phyloP scores from a whole-genome alignment of 2,888 invertebrate species.

The Sinodicranocentrus sp. region DNA sequence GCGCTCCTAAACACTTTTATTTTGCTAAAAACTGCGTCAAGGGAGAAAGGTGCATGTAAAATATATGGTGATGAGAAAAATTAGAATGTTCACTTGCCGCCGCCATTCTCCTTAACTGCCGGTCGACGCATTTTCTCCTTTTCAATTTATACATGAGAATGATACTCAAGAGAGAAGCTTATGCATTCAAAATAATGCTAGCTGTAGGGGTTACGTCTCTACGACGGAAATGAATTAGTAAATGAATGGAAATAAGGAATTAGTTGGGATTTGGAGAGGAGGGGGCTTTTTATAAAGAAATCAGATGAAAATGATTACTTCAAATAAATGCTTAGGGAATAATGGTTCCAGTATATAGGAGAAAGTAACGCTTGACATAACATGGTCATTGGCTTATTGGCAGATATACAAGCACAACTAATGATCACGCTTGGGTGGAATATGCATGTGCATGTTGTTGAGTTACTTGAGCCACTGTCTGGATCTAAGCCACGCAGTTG shows the following conservation, averaged over 20 bases:
- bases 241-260: conserved; percentile 7
- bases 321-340: too few relatives aligned
- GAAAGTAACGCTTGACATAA: too few relatives aligned
- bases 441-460: background rate
- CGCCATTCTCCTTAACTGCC: too few relatives aligned
- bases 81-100: too few relatives aligned
- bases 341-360: background rate
- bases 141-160: too few relatives aligned
- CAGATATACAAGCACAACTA: background rate
- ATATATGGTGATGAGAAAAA: too few relatives aligned
- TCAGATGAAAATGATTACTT: too few relatives aligned
- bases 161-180: too few relatives aligned
- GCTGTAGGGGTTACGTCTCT: too few relatives aligned
- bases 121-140: too few relatives aligned
- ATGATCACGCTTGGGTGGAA: background rate
- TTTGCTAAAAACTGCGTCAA: conserved; percentile 31
- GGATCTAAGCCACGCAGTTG: background rate
- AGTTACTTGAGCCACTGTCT: background rate
- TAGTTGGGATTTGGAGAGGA: background rate
- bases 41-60: background rate
- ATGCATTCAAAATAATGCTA: too few relatives aligned
- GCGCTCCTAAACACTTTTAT: conserved; percentile 48
- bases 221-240: background rate
- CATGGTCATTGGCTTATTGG: conserved; percentile 13
- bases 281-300: too few relatives aligned